Evolutionary conservation across 92 coral and sea anemone genomes (phyloP), one percentile per base, ranked within the genome.

Genomic region (Diadumene lineata): DNA sequence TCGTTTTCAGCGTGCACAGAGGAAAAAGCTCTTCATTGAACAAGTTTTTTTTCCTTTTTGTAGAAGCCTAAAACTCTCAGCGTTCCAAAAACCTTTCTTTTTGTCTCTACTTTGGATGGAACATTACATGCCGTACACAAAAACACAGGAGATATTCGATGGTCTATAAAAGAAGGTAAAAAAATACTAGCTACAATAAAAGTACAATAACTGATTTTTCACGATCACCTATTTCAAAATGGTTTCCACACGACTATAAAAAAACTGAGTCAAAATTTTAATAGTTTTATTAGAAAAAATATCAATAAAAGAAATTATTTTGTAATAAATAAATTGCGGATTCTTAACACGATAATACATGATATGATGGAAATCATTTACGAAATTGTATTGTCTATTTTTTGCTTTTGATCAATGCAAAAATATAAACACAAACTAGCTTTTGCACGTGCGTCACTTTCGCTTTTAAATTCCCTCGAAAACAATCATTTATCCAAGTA

Each of bases 101-200:
- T 96, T 68, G 92, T 96, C 3, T 96, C 99, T 27, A 96, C 99
- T 11, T 50, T 96, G 79, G 99, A 96, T 87, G 99, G 99, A 6
- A 92, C 92, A 24, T 87, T 96, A 94, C 88, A 92, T 70, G 99
- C 99, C 22, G 97, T 96, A 31, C 82, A 91, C 43, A 92, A 92
- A 70, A 93, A 82, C 58, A 92, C 97, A 17, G 99, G 99, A 24
- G 97, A 92, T 75, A 73, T 96, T 26, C 89, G 88, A 62, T 96
- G 99, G 99, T 96, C 97, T 0, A 78, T 96, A 11, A 96, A 96
- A 77, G 99, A 96, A 96, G 99, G 99, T 88, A 82, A 22, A 72
- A 27, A 1, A 31, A 13, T 10, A 32, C n/a, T n/a, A n/a, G n/a
- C n/a, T n/a, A n/a, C n/a, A n/a, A n/a, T n/a, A n/a, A n/a, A n/a